phyloP scores from a whole-genome alignment of 2,797 vertebrate species.

The Oryzias dopingdopingensis region DNA sequence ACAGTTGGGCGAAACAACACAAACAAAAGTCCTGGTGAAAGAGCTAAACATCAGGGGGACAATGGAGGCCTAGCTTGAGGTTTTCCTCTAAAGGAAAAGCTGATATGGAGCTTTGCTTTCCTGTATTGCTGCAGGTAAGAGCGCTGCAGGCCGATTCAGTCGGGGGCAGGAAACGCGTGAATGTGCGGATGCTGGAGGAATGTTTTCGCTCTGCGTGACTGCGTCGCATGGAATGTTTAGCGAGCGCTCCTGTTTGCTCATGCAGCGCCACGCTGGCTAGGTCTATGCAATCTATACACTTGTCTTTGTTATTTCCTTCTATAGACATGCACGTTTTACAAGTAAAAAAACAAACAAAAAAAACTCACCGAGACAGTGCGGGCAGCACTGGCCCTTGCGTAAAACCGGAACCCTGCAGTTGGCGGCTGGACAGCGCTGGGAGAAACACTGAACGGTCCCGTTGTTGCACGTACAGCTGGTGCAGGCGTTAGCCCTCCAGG shows the following conservation, averaged over 20 bases:
- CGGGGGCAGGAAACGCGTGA: slow-evolving; percentile 75
- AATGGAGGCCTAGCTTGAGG: slow-evolving; percentile 66
- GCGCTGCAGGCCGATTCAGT: slow-evolving; percentile 38
- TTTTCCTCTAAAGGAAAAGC: slow-evolving; percentile 74
- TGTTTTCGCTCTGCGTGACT: slow-evolving; percentile 58
- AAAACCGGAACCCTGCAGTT: slow-evolving; percentile 81
- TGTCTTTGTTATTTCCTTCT: slow-evolving; percentile 20
- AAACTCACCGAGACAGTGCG: slow-evolving; percentile 80
- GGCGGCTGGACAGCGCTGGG: slow-evolving; percentile 76
- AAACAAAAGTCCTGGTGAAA: slow-evolving; percentile 34
- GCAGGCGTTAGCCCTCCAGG: slow-evolving; percentile 83
- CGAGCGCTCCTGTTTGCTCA: slow-evolving; percentile 52
- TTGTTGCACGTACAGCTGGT: slow-evolving; percentile 84
- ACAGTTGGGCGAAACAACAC: slow-evolving; percentile 36
- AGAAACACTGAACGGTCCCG: slow-evolving; percentile 82
- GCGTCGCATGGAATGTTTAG: slow-evolving; percentile 66
- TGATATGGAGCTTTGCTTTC: slow-evolving; percentile 72
- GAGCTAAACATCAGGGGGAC: slow-evolving; percentile 57
- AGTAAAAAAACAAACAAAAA: not conserved
- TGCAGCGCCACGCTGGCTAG: slow-evolving; percentile 60
- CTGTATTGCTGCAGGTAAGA: slow-evolving; percentile 60
- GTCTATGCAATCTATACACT: slow-evolving; percentile 25
- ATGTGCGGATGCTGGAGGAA: slow-evolving; percentile 76
- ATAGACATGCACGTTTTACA: slow-evolving; percentile 14
- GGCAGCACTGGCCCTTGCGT: slow-evolving; percentile 85